phyloP scores from a whole-genome alignment of 2,113 vertebrate genomes.

The Mirza zaza region DNA sequence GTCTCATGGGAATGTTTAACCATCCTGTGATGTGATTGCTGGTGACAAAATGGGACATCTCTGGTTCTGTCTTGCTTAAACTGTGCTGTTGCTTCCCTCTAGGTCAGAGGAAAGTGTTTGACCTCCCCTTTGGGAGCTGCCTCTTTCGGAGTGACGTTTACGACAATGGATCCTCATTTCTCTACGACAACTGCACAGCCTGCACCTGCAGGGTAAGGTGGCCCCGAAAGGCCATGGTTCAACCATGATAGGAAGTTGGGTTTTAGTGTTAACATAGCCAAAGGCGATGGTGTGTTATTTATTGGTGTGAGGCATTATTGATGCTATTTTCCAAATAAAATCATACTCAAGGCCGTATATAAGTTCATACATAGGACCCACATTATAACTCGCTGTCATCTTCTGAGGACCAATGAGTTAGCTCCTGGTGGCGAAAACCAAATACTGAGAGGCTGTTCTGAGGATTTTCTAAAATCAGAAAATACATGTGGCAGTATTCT shows the following conservation, averaged over 20 bases:
- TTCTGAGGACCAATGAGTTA: not conserved
- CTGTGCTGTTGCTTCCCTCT: conserved; percentile 63
- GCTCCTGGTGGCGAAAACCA: not conserved
- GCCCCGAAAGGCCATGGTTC: not conserved
- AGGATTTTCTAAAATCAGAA: not conserved
- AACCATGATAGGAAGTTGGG: fast-evolving
- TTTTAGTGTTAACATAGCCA: not conserved
- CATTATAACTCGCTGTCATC: not conserved
- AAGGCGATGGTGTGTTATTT: not conserved
- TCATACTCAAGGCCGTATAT: not conserved
- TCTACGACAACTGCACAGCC: conserved; percentile 93
- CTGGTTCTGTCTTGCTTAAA: conserved; percentile 51
- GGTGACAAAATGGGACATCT: not conserved
- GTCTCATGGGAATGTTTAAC: not conserved
- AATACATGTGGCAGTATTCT: not conserved
- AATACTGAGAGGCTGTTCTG: not conserved
- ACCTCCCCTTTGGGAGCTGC: conserved; percentile 95
- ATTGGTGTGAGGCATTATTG: not conserved
- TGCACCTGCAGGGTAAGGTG: conserved; percentile 92
- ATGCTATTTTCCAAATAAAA: not conserved
- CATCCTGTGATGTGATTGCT: conserved; percentile 48
- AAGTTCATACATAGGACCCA: not conserved
- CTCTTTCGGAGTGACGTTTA: conserved; percentile 96
- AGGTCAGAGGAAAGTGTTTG: conserved; percentile 99
- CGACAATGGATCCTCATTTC: conserved; percentile 92